These are phyloP conservation scores for Lepidurus packardi DNA, from an alignment of 1,140 invertebrate species.

Conservation along the genomic window DNA sequence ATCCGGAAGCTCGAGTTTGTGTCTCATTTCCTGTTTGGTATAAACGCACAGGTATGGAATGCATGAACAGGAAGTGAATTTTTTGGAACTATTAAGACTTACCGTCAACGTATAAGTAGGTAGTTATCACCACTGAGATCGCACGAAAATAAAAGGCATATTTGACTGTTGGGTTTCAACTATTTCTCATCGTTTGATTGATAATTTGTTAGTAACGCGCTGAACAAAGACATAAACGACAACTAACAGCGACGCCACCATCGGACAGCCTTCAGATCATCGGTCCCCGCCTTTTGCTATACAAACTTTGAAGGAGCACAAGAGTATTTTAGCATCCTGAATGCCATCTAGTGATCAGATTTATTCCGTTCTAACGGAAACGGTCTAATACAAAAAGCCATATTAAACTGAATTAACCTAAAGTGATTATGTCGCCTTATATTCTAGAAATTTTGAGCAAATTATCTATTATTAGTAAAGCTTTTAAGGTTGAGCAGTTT, in stretches of 20 bases:
- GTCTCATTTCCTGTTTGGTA: background rate
- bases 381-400: no score
- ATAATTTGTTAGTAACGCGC: background rate
- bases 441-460: no score
- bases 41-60: background rate
- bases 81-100: background rate
- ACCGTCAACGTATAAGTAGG: background rate
- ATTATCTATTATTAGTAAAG: no score
- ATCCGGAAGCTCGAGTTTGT: background rate
- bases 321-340: no score
- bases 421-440: no score
- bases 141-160: background rate
- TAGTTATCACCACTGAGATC: background rate
- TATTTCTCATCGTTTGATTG: constrained; percentile 1
- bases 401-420: no score
- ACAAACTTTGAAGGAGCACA: no score
- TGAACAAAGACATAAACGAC: constrained; percentile 11
- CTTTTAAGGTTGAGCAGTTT: no score
- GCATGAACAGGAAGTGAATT: background rate
- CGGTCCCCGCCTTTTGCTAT: no score
- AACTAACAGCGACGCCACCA: background rate
- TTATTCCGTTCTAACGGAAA: no score
- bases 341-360: no score
- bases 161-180: background rate
- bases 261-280: background rate